Percentiles rank a stretch among this genome's conserved stretches.
Conservation (phyloP, 2,113 vertebrate genomes). For the Echinops telfairi region DNA sequence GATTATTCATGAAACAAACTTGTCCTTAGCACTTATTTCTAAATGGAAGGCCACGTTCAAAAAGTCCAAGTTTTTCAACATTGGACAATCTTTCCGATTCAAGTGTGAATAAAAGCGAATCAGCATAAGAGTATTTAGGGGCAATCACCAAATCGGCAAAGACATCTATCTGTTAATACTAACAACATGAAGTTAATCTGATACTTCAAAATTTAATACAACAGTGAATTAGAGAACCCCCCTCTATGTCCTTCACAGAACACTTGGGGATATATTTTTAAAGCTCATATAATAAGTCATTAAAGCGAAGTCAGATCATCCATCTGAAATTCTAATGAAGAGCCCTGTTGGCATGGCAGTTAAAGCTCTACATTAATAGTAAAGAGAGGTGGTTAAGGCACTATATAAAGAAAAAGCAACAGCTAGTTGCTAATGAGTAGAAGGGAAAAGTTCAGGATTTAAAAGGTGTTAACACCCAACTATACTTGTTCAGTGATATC, state of each 20-base stretch:
- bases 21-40: background rate
- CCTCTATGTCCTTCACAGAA: background rate
- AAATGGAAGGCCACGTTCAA: background rate
- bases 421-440: background rate
- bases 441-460: constrained; percentile 2
- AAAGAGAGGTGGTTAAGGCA: background rate
- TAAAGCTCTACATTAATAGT: background rate
- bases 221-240: background rate
- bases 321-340: constrained; percentile 22
- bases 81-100: background rate
- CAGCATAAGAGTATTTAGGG: background rate
- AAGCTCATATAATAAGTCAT: background rate
- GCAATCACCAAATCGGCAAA: background rate
- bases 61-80: background rate
- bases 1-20: background rate
- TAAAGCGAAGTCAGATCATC: constrained; percentile 6
- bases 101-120: constrained; percentile 15
- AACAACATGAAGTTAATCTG: background rate
- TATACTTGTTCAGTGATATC: background rate
- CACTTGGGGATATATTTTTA: background rate
- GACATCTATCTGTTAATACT: background rate
- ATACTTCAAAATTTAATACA: constrained; percentile 19
- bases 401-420: background rate
- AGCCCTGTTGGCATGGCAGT: background rate
- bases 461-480: background rate